These are phyloP conservation scores for Xylota segnis DNA, from an alignment of 2,888 invertebrate species.

Conservation along the genomic window DNA sequence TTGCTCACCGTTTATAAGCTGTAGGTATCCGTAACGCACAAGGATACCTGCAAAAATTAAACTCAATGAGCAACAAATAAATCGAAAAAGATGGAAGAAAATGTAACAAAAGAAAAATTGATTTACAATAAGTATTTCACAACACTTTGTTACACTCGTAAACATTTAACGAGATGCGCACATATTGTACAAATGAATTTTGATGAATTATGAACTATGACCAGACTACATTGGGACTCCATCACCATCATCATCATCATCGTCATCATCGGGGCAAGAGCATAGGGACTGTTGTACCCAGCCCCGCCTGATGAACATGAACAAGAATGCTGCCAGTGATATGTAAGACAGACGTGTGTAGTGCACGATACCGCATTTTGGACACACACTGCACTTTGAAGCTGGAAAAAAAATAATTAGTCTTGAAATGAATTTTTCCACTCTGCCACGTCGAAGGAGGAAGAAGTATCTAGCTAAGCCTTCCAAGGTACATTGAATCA, in stretches of 20 bases:
- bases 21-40: no score
- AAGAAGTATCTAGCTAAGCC: conserved; percentile 40
- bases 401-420: conserved; percentile 62
- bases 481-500: conserved; percentile 55
- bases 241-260: conserved; percentile 15
- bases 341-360: conserved; percentile 36
- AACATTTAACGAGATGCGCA: conserved; percentile 62
- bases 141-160: conserved; percentile 64
- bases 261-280: background rate
- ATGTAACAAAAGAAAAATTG: conserved; percentile 28
- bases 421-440: conserved; percentile 66
- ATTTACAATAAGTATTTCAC: conserved; percentile 53
- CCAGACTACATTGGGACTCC: conserved; percentile 55
- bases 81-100: conserved; percentile 1
- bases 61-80: conserved; percentile 40
- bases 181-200: conserved; percentile 57
- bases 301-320: conserved; percentile 24
- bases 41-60: background rate
- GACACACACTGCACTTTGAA: conserved; percentile 26
- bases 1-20: background rate
- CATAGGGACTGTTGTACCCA: background rate
- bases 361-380: conserved; percentile 54
- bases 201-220: conserved; percentile 66
- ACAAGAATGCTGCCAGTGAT: conserved; percentile 37
- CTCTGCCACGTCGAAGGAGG: conserved; percentile 35